Base-by-base conservation (phyloP, 2,113 vertebrate genomes). In the Halichoerus grypus region DNA sequence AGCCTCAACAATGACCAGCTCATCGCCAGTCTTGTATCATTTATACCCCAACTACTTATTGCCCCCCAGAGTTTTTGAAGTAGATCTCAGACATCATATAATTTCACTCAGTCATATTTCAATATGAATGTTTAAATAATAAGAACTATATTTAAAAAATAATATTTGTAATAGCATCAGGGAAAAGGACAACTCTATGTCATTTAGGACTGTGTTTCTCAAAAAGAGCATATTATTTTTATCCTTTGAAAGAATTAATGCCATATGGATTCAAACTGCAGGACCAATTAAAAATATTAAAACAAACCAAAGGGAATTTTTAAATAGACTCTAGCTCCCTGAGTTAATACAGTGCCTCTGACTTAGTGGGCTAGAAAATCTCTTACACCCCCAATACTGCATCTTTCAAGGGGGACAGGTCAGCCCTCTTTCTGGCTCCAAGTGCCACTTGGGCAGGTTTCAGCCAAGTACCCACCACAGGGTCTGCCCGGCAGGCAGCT, bases 151-250 rank as follows among this genome's bases (percentile, higher is more conserved):
- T 81, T 81, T 74, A 4, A 4, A 61, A 71, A 91, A 86, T 51
- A 51, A 24, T 61, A 63, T 85, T 67, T 95, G 39, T 92, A 89
- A 85, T 6, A 89, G 12, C 46, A 86, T 83, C 22, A 63, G 18
- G 18, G 74, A 92, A 26, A 91, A 97, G 33, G 59, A 93, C 55
- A 91, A 22, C 16, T 28, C 10, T 71, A 28, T 76, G 83, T 96
- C 46, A 89, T 89, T 69, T 74, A 79, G 26, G 69, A 49, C 36
- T 71, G 7, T 76, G 55, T 92, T 92, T 80, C 94, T 94, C 72
- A 86, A 55, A 96, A 88, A 93, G n/a, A 92, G 26, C 49, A 21
- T 22, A 65, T 76, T 88, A 88, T 94, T 97, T 95, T 39, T 82
- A 57, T 67, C 26, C 55, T 89, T 77, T 55, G 39, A 96, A 92